Evolutionary conservation across 2,113 vertebrate genomes (phyloP), one percentile per base, ranked within the genome.

Genomic region (Anser brachyrhynchus): DNA sequence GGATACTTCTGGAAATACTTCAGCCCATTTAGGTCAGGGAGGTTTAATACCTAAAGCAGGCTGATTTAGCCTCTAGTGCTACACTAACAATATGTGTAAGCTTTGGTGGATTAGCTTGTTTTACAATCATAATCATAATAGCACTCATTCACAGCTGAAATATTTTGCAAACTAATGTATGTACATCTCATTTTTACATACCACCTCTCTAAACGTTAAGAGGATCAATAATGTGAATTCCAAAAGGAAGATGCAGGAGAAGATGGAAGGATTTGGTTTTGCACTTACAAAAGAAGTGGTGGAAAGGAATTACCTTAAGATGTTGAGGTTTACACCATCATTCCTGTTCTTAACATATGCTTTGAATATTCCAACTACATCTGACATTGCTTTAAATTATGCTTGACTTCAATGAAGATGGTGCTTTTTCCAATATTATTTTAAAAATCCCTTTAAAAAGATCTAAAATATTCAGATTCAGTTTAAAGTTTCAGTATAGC

Each of bases 361-460:
- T 78, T 54, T 5, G 0, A 77, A 89, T 91, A 93, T 92, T 90
- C 66, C 91, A 73, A 49, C 67, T 70, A 16, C 92, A 95, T 80
- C 93, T 95, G 91, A 67, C 79, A 57, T 14, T 94, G 82, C 64
- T 6, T 59, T 46, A 90, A 90, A 94, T 85, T 67, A 91, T 93
- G 82, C 84, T 90, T 91, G 71, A 88, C 84, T 95, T 97, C 91
- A 94, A 23, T 83, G 71, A 46, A 74, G 55, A 73, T 37, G 55
- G 31, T 80, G 82, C 20, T 20, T 95, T 89, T 92, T 92, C 67
- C 64, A 91, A 1, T 52, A 69, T 93, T 87, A 87, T 94, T 97
- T 73, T 6, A 91, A 91, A 89, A 81, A 75, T 33, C 70, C 73
- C 93, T 96, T 95, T 72, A 65, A 93, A 94, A 96, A 95, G 87